Conservation (phyloP, 1,140 invertebrate species). For the Drosophila lacteicornis region DNA sequence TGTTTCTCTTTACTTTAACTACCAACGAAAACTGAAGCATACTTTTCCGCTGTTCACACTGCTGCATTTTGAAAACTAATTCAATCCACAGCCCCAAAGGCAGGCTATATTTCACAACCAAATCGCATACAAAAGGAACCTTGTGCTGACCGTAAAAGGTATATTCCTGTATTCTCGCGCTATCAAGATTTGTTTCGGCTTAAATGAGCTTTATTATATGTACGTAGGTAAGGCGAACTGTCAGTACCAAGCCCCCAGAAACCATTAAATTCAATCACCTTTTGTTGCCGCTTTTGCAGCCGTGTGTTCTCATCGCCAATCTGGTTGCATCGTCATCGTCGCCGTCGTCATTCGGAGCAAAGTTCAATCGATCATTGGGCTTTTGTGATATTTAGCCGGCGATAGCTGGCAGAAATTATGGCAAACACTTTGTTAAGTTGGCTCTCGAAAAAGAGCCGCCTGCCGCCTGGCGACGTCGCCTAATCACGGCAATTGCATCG, state of each 20-base stretch:
- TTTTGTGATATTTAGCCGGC: slow-evolving; percentile 70
- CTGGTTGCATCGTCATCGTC: slow-evolving; percentile 47
- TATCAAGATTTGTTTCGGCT: slow-evolving; percentile 27
- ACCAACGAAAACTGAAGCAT: slow-evolving; percentile 21
- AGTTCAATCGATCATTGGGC: slow-evolving; percentile 79
- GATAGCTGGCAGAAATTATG: slow-evolving; percentile 78
- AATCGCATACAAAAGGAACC: slow-evolving; percentile 21
- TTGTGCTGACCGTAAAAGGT: slow-evolving; percentile 25
- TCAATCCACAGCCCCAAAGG: not conserved
- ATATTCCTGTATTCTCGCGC: slow-evolving; percentile 20
- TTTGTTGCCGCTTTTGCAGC: slow-evolving; percentile 54
- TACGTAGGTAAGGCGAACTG: not conserved
- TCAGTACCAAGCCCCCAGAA: slow-evolving; percentile 32
- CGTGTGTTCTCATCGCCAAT: slow-evolving; percentile 44
- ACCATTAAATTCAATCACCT: slow-evolving; percentile 75
- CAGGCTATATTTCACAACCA: slow-evolving; percentile 7
- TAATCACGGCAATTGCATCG: slow-evolving; percentile 69
- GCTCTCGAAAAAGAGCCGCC: slow-evolving; percentile 12
- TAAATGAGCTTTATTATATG: slow-evolving; percentile 43
- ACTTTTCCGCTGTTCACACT: slow-evolving; percentile 1
- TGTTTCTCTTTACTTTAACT: not conserved
- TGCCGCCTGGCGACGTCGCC: slow-evolving; percentile 39
- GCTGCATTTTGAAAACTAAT: not conserved
- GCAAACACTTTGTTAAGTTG: slow-evolving; percentile 78
- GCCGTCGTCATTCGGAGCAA: slow-evolving; percentile 47